Percentiles rank a stretch among this genome's conserved stretches.
Conservation (phyloP, 2,888 invertebrate species). For the Saturnia pavonia region DNA sequence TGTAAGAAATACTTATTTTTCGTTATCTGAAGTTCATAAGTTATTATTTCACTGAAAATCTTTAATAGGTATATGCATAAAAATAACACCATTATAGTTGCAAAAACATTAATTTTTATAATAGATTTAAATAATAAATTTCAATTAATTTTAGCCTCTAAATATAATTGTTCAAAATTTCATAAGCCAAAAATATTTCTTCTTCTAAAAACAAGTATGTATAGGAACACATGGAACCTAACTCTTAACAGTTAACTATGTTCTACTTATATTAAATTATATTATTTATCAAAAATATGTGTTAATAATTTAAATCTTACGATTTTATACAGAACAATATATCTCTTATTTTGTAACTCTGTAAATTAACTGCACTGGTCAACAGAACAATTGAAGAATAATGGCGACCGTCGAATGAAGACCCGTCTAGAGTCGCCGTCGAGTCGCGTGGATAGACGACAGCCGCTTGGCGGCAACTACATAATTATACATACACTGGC, state of each 20-base stretch:
- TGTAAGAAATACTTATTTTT: background rate
- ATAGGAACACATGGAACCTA: constrained; percentile 33
- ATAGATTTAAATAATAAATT: constrained; percentile 25
- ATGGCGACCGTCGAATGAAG: background rate
- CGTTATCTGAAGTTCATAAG: background rate
- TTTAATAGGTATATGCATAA: background rate
- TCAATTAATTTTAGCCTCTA: constrained; percentile 37
- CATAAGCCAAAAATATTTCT: constrained; percentile 29
- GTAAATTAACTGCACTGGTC: background rate
- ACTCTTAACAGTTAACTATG: constrained; percentile 22
- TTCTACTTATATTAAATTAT: constrained; percentile 26
- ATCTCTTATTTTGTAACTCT: background rate
- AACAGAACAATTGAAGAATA: background rate
- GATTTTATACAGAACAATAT: constrained; percentile 32
- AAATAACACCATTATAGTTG: background rate
- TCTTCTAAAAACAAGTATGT: constrained; percentile 17
- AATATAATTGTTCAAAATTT: constrained; percentile 20
- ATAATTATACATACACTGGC: background rate
- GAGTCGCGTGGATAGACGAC: background rate
- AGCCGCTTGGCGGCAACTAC: background rate
- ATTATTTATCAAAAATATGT: constrained; percentile 19
- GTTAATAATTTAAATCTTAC: constrained; percentile 38
- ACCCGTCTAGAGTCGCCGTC: background rate
- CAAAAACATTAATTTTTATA: background rate
- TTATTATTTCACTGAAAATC: background rate